These are phyloP conservation scores for Lucinisca nassula DNA, from an alignment of 2,888 invertebrate genomes.

Conservation along the genomic window DNA sequence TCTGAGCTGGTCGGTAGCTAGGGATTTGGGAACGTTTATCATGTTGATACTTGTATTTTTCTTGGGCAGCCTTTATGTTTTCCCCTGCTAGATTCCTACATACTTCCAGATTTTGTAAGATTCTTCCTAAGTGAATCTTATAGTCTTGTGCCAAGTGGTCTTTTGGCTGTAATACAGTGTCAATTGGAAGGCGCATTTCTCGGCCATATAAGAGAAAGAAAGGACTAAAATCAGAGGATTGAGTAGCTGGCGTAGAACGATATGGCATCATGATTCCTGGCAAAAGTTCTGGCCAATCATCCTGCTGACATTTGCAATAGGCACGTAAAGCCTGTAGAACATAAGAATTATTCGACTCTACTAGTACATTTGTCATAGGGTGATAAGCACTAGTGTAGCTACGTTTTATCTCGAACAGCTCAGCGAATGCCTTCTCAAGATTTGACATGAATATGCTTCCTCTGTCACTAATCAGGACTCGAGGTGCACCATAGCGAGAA, in stretches of 20 bases:
- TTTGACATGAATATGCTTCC: conserved; percentile 52
- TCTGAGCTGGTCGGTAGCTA: too few relatives aligned
- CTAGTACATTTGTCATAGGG: conserved; percentile 53
- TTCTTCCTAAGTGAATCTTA: neutral
- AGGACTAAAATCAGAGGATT: conserved; percentile 56
- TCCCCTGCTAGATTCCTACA: too few relatives aligned
- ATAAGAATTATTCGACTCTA: conserved; percentile 58
- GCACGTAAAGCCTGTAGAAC: conserved; percentile 63
- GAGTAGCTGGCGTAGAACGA: conserved; percentile 51
- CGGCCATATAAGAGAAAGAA: conserved; percentile 47
- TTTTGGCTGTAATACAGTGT: conserved; percentile 41
- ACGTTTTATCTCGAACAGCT: conserved; percentile 40
- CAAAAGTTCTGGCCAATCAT: conserved; percentile 53
- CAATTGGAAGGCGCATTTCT: conserved; percentile 51
- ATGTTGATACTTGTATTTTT: too few relatives aligned
- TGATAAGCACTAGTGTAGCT: conserved; percentile 54
- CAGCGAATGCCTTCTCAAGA: conserved; percentile 42
- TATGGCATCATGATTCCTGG: conserved; percentile 66
- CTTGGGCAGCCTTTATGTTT: too few relatives aligned
- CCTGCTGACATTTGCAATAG: conserved; percentile 48
- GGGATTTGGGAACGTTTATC: too few relatives aligned
- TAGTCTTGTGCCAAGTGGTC: conserved; percentile 3
- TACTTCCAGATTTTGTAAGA: conserved; percentile 32
- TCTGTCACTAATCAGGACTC: conserved; percentile 37
- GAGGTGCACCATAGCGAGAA: conserved; percentile 43